Base-by-base conservation (phyloP, 1,140 invertebrate species). In the Drusus annulatus region DNA sequence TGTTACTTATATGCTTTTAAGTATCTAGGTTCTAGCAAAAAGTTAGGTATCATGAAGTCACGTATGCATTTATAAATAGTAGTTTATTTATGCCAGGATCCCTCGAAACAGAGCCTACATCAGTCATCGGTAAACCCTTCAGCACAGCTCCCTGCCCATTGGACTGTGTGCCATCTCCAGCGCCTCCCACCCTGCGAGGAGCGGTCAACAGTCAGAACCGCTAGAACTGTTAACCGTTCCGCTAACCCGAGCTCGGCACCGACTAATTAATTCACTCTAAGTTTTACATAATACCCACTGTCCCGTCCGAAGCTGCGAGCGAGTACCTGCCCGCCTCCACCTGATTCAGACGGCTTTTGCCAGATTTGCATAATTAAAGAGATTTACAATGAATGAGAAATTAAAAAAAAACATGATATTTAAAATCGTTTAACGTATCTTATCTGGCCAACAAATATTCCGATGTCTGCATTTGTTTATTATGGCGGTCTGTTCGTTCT, bases 311-410 rank as follows among this genome's bases (percentile, higher is more conserved):
- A 5, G 25, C 25, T 28, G 25, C 62, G 1, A 28, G 28, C 62
- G 28, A 21, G 23, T 17, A 17, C 54, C 19, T 21, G 54, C 54
- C 23, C 25, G 28, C 23, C 16, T 28, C 16, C 28, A 23, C 62
- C 62, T 45, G 36, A 45, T 45, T 45, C 13, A 28, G 62, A 25
- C 62, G 10, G 28, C 7, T 63, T 65, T 10, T 65, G 8, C 36
- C 13, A 28, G 16, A 65, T 65, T 65, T 65, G 62, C 62, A 65
- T 65, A 65, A 1, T 10, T 65, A 25, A 65, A 15, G 56, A 60
- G 17, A 21, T 60, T 60, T 21, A 60, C 13, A 60, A 60, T 21
- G 17, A 17, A 60, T 60, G 54, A 58, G n/a, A 58, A 17, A 58
- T n/a, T 58, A 2, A 2, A 2, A 2, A 2, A 28, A 28, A 28